Evolutionary conservation across 2,888 invertebrate species (phyloP), one percentile per base, ranked within the genome.

Genomic region (Synanthedon myopaeformis): DNA sequence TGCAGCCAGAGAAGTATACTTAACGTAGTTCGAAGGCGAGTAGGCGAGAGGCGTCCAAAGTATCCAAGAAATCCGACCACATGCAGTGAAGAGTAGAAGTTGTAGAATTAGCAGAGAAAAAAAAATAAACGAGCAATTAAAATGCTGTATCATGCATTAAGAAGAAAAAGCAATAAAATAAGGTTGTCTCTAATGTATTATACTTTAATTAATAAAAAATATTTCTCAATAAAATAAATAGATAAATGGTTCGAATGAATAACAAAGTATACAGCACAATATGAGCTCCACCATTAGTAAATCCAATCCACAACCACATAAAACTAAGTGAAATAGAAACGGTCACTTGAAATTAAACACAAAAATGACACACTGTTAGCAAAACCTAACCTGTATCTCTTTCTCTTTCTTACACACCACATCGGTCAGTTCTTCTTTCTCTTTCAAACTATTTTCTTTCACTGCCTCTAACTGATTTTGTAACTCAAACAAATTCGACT

Each of bases 331-430:
- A 13, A 8, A 13, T 13, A 6, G 4, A 45, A 13, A 45, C n/a
- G 14, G 45, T 1, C 45, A 45, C 45, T 14, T 45, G 14, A 45
- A 1, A 45, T n/a, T 53, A 59, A 55, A 61, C 56, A 62, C 59
- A 67, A 58, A 35, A 57, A 56, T 57, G 57, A 64, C 66, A 60
- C 67, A 67, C 62, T 61, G 56, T 61, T 60, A 64, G 61, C 17
- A 14, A 17, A 35, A 35, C 72, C 83, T 76, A 72, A 86, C 85
- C 85, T 86, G 77, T 58, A 62, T 70, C 54, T 77, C 74, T 58
- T 59, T 72, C 54, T 79, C 73, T 72, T 64, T 82, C 53, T 75
- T 71, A 55, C 61, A 58, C 51, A 79, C 53, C 5, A 62, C 11
- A 52, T 58, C 54, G 45, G 69, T 67, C 62, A 73, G 57, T 49